These are phyloP conservation scores for Halotydeus destructor DNA, from an alignment of 1,140 invertebrate genomes.

Conservation along the genomic window DNA sequence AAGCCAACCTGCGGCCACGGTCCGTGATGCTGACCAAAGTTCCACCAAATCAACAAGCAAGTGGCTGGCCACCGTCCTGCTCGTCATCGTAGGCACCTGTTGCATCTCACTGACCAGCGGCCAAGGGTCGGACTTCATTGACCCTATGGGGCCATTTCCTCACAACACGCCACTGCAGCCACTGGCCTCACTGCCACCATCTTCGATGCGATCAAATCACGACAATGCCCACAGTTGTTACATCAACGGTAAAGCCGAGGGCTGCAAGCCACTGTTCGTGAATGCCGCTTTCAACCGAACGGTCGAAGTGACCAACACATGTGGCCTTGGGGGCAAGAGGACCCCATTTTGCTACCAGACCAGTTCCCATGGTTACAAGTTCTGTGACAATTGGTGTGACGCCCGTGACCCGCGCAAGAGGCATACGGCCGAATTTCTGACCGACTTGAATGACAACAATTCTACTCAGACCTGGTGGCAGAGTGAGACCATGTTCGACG, in stretches of 20 bases:
- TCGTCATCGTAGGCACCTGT: too few species aligned
- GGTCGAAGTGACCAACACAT: constrained; percentile 87
- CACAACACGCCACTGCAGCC: too few species aligned
- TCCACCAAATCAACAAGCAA: too few species aligned
- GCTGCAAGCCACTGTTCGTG: constrained; percentile 85
- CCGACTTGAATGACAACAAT: constrained; percentile 68
- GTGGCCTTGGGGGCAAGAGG: constrained; percentile 44
- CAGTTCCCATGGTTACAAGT: constrained; percentile 31
- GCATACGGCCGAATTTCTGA: constrained; percentile 58
- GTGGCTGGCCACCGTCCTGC: too few species aligned
- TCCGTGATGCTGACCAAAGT: too few species aligned
- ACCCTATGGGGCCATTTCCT: too few species aligned
- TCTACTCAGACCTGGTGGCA: constrained; percentile 97
- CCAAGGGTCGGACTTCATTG: too few species aligned
- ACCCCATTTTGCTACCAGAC: constrained; percentile 78
- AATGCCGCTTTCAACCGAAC: constrained; percentile 73
- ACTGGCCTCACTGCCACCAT: too few species aligned
- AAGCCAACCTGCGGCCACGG: too few species aligned
- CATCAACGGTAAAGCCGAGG: constrained; percentile 35
- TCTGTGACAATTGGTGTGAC: constrained; percentile 38
- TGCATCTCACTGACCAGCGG: too few species aligned
- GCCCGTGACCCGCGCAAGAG: constrained; percentile 28
- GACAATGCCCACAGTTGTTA: too few species aligned
- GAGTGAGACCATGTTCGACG: constrained; percentile 86
- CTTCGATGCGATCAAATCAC: too few species aligned